phyloP scores from a whole-genome alignment of 2,888 invertebrate genomes.

The Ormia ochracea region DNA sequence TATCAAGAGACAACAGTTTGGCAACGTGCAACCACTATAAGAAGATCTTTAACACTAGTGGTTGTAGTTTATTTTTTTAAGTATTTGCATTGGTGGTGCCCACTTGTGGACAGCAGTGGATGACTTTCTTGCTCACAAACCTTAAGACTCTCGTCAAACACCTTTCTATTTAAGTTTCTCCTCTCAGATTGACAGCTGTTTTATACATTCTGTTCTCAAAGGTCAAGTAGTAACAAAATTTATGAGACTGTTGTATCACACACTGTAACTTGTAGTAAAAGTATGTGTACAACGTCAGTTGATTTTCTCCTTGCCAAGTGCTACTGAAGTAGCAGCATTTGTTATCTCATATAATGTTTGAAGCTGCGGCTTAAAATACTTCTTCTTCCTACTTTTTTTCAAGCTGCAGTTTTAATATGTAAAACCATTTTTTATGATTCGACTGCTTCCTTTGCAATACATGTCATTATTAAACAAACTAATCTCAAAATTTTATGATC shows the following conservation, averaged over 20 bases:
- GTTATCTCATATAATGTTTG: not conserved
- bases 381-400: not conserved
- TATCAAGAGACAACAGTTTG: not conserved
- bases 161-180: slow-evolving; percentile 31
- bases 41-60: slow-evolving; percentile 37
- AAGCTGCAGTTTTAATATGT: not conserved
- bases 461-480: not conserved
- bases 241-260: not conserved
- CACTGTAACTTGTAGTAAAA: not conserved
- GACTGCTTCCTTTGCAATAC: not conserved
- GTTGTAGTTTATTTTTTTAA: not conserved
- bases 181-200: not conserved
- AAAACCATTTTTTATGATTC: slow-evolving; percentile 7
- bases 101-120: slow-evolving; percentile 30
- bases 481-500: not conserved
- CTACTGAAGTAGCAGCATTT: slow-evolving; percentile 30
- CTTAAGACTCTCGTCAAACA: slow-evolving; percentile 35
- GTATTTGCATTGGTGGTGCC: slow-evolving; percentile 22
- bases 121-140: slow-evolving; percentile 11
- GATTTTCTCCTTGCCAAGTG: not conserved
- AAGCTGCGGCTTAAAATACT: not conserved
- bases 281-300: not conserved
- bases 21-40: slow-evolving; percentile 34
- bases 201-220: not conserved
- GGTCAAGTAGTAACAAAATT: slow-evolving; percentile 50